Base-by-base conservation (phyloP, 2,888 invertebrate genomes). In the Scaptomyza tumidula region DNA sequence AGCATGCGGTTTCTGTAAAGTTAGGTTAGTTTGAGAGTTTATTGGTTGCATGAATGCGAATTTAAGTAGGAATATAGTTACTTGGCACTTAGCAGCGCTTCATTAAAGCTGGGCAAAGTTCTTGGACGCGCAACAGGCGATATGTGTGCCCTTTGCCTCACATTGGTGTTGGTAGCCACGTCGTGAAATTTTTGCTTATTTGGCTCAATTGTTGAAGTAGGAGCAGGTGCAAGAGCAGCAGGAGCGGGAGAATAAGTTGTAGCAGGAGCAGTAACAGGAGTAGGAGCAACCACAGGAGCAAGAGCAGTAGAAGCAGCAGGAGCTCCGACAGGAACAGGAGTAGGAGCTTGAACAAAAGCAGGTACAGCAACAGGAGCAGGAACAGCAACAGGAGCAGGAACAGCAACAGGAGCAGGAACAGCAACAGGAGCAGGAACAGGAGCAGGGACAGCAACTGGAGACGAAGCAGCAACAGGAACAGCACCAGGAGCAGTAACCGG, bases 1-100 rank as follows among this genome's bases (percentile, higher is more conserved):
- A 87, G 79, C 57, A 92, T 86, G 9, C 92, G 91, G 39, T 84
- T 71, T 66, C 92, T 92, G 39, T 10, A 45, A 48, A 0, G 0
- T 13, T 10, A 24, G 1, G 0, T 13, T 10, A 24, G 9, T 6
- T 7, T 10, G 0, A 9, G 1, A 10, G 14, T 54, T 9, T 16
- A 37, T 31, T 10, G 43, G 3, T 35, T 31, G 10, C 1, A 9
- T 19, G 11, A 24, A 11, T 41, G 5, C 2, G 3, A n/a, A 48
- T 46, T 6, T 0, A 24, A 0, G 1, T 6, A 2, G 16, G 5
- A 1, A 0, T 24, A 0, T 13, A 54, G 72, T 57, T 65, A 84
- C 84, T 80, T 85, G 61, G 80, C 84, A 39, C 56, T 73, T 4
- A 68, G 65, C 6, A 85, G 45, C 2, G 70, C 74, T 19, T 84